These are phyloP conservation scores for Leptinotarsa haldemani DNA, from an alignment of 2,888 invertebrate species.

Conservation along the genomic window DNA sequence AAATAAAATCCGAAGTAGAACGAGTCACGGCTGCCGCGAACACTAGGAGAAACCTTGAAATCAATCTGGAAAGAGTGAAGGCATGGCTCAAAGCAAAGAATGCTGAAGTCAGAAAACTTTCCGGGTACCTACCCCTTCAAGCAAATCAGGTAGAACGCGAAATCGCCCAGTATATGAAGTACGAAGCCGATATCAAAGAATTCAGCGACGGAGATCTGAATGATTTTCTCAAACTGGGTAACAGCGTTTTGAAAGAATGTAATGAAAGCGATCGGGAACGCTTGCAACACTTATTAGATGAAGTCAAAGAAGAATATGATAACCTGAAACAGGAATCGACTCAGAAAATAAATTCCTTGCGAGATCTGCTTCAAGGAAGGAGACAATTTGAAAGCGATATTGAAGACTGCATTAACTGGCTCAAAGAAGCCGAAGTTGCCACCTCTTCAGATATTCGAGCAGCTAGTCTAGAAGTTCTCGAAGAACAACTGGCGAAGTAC, in stretches of 20 bases:
- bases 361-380: constrained; percentile 80
- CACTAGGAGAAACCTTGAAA: constrained; percentile 81
- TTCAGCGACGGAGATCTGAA: constrained; percentile 81
- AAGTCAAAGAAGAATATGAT: constrained; percentile 78
- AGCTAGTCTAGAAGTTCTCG: constrained; percentile 83
- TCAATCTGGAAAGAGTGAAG: constrained; percentile 81
- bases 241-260: constrained; percentile 84
- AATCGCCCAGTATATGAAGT: constrained; percentile 78
- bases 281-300: constrained; percentile 75
- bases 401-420: constrained; percentile 86
- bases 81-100: constrained; percentile 84
- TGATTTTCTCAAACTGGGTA: constrained; percentile 81
- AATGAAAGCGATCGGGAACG: constrained; percentile 76
- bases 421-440: constrained; percentile 90
- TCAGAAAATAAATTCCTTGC: constrained; percentile 78
- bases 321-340: constrained; percentile 79
- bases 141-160: constrained; percentile 86
- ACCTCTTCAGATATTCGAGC: constrained; percentile 84
- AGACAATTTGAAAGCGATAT: constrained; percentile 85
- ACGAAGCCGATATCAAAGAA: constrained; percentile 80
- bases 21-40: constrained; percentile 77
- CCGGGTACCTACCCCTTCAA: constrained; percentile 82
- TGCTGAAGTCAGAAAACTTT: constrained; percentile 80
- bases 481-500: constrained; percentile 90
- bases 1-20: constrained; percentile 80